A percentile compares a stretch with the other conserved stretches of the same genome.
Evolutionary conservation across 2,888 invertebrate species (phyloP).

Genomic region (Cheilosia scutellata): DNA sequence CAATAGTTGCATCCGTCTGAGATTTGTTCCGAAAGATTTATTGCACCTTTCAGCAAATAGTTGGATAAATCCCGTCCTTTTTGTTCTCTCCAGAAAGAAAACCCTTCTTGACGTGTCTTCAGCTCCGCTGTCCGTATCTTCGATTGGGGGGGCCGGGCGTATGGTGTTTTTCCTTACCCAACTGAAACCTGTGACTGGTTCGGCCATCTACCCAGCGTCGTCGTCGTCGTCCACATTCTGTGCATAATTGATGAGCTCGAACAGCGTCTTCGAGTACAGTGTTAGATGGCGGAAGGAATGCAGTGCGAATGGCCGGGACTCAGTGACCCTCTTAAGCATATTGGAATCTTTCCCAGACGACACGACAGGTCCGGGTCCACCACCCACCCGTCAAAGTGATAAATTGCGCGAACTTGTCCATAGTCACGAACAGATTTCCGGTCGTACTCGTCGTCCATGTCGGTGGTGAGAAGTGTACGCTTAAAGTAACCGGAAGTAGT

Average conservation of each 20-base stretch:
- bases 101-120: slow-evolving; percentile 22
- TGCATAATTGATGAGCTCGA: slow-evolving; percentile 71
- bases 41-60: slow-evolving; percentile 70
- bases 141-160: slow-evolving; percentile 34
- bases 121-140: slow-evolving; percentile 43
- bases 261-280: not conserved
- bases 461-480: slow-evolving; percentile 1
- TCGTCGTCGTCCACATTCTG: slow-evolving; percentile 28
- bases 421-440: slow-evolving; percentile 66
- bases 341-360: slow-evolving; percentile 46
- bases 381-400: slow-evolving; percentile 70
- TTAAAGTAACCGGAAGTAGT: slow-evolving; percentile 64
- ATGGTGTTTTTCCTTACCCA: slow-evolving; percentile 12
- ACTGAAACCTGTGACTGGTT: slow-evolving; percentile 45
- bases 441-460: slow-evolving; percentile 29
- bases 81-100: slow-evolving; percentile 9
- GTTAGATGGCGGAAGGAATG: slow-evolving; percentile 45
- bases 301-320: slow-evolving; percentile 49
- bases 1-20: slow-evolving; percentile 55
- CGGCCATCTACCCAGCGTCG: slow-evolving; percentile 13
- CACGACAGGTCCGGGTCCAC: not conserved
- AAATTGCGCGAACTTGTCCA: slow-evolving; percentile 71
- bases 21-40: slow-evolving; percentile 72
- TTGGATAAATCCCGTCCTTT: slow-evolving; percentile 61
- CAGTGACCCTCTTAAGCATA: slow-evolving; percentile 74